Evolutionary conservation across 1,140 invertebrate genomes (phyloP).

Genomic region (Cotesia vestalis): DNA sequence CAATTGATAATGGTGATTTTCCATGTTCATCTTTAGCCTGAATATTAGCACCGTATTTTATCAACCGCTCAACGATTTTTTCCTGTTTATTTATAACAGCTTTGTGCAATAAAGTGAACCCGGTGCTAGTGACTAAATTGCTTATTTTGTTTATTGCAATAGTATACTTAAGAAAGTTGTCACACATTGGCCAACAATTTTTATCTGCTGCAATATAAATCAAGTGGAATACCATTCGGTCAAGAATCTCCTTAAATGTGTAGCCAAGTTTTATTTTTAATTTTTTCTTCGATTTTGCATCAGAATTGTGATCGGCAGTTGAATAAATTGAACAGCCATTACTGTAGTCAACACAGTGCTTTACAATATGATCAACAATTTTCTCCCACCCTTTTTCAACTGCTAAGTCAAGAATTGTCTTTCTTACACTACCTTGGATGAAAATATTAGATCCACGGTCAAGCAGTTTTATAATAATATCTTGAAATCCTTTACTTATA

Average conservation of each 20-base stretch:
- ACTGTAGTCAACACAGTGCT: conserved; percentile 7
- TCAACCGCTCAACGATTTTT: conserved; percentile 28
- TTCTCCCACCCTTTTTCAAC: conserved; percentile 11
- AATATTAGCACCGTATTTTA: conserved; percentile 32
- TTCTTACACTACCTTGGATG: neutral
- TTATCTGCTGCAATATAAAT: conserved; percentile 4
- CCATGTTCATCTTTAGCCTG: conserved; percentile 17
- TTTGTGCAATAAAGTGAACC: conserved; percentile 17
- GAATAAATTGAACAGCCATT: neutral
- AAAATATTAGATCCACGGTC: neutral
- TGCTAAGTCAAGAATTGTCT: conserved; percentile 12
- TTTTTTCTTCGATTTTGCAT: neutral
- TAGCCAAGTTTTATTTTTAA: conserved; percentile 14
- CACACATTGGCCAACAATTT: neutral
- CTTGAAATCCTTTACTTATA: too few relatives aligned
- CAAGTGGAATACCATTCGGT: neutral
- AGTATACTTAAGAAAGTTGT: conserved; percentile 13
- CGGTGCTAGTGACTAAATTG: neutral
- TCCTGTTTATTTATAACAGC: conserved; percentile 21
- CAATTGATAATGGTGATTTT: conserved; percentile 25
- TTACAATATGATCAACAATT: conserved; percentile 23
- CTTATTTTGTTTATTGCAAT: conserved; percentile 5
- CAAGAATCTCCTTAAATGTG: neutral
- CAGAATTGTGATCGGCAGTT: neutral
- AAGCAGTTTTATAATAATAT: too few relatives aligned